These are phyloP conservation scores for Drosophila simulans DNA, from an alignment of 1,140 invertebrate genomes.

Conservation along the genomic window DNA sequence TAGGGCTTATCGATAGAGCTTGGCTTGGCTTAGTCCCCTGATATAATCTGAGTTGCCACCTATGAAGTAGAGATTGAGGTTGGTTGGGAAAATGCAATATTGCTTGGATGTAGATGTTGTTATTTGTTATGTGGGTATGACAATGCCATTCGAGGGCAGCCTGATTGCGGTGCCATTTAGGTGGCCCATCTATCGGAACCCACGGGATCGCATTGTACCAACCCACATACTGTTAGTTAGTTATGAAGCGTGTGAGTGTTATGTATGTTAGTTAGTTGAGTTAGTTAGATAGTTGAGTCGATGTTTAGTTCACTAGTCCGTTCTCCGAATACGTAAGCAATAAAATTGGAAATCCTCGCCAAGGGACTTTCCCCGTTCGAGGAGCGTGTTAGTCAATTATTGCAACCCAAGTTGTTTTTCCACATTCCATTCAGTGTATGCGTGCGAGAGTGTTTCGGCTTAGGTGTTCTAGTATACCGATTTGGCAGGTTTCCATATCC, in stretches of 20 bases:
- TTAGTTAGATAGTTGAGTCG: constrained; percentile 46
- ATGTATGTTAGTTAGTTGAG: constrained; percentile 42
- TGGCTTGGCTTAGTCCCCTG: constrained; percentile 29
- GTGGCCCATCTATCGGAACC: not conserved
- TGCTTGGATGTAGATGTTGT: constrained; percentile 34
- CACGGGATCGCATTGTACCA: not conserved
- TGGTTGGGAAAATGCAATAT: constrained; percentile 13
- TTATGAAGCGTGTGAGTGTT: constrained; percentile 37
- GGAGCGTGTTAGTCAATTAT: constrained; percentile 40
- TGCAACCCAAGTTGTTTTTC: constrained; percentile 35
- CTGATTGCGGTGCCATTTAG: too few relatives aligned
- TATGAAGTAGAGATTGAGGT: not conserved
- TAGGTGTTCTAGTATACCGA: constrained; percentile 1
- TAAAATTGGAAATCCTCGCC: constrained; percentile 38
- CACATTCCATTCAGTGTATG: constrained; percentile 46
- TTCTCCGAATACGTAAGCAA: constrained; percentile 58
- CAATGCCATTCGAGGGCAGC: not conserved
- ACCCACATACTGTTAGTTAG: constrained; percentile 35
- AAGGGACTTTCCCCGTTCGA: not conserved
- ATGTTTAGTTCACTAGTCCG: constrained; percentile 36
- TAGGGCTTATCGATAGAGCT: constrained; percentile 42
- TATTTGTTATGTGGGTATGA: constrained; percentile 27
- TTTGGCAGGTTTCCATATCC: constrained; percentile 9
- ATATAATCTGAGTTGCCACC: constrained; percentile 27
- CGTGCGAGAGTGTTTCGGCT: constrained; percentile 22